Evolutionary conservation across 2,888 invertebrate species (phyloP), one percentile per base, ranked within the genome.

Genomic region (Congeria kusceri): DNA sequence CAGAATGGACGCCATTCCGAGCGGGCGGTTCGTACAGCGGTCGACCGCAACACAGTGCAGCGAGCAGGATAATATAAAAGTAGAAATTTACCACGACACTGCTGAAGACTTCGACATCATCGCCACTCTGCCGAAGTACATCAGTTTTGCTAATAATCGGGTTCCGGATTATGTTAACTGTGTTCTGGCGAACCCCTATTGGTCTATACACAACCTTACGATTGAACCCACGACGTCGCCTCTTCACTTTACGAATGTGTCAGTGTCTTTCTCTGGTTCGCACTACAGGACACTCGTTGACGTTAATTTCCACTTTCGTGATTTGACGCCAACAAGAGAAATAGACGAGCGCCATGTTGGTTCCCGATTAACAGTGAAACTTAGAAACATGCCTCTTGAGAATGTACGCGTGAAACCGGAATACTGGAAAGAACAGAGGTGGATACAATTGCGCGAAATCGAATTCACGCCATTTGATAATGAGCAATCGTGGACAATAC

Each of bases 1-100:
- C 20, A 70, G 64, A 18, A 29, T 64, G 18, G 79, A 82, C 53
- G 59, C 67, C 3, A 62, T 80, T 27, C 82, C 77, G 1, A 78
- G 82, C 39, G 84, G 78, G 13, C 79, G 58, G 29, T 81, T 86
- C 47, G 75, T 84, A 5, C 85, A 86, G 56, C 77, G 68, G n/a
- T 85, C 85, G 23, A 68, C 63, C 4, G 46, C 64, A 11, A 80
- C 86, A 0, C 69, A 77, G 27, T 87, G 87, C 61, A 73, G 86
- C 11, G 87, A 87, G 57, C 76, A 74, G 25, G 85, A 86, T 59
- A 87, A 86, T 64, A 61, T 85, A 25, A 78, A 85, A 57, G 69
- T 88, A 0, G 80, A 83, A 11, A 53, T 87, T 13, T 83, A 77
- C 56, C 86, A 88, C 58, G 74, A 76, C 1, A 70, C 62, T 11